Conservation (phyloP, 1,140 invertebrate genomes). For the Drosophila takahashii region DNA sequence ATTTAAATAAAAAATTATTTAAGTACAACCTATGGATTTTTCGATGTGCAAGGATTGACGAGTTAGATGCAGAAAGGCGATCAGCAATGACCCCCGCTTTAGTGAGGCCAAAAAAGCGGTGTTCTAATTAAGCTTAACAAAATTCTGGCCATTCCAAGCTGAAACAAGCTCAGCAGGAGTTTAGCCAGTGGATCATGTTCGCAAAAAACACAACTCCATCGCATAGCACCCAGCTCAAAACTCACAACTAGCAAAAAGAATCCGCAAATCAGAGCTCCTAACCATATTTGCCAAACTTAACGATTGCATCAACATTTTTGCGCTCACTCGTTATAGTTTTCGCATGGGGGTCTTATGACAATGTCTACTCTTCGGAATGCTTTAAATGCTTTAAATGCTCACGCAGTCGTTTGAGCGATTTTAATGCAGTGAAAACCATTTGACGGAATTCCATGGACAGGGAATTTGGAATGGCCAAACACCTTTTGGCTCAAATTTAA, state of each 20-base stretch:
- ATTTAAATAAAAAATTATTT: too few relatives aligned
- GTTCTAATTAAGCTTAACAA: constrained; percentile 42
- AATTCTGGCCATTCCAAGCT: constrained; percentile 43
- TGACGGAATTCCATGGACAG: constrained; percentile 58
- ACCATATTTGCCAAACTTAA: constrained; percentile 82
- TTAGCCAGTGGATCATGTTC: constrained; percentile 40
- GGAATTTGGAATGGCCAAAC: constrained; percentile 48
- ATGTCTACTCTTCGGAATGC: constrained; percentile 51
- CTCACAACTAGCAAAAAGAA: constrained; percentile 22
- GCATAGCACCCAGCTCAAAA: constrained; percentile 46
- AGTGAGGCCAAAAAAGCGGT: constrained; percentile 13
- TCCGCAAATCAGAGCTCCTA: constrained; percentile 60
- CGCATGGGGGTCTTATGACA: constrained; percentile 62
- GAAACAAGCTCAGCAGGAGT: constrained; percentile 33
- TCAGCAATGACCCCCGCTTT: constrained; percentile 6
- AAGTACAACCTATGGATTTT: too few relatives aligned
- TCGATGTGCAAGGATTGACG: neutral
- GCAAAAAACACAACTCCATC: constrained; percentile 24
- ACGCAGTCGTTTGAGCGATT: constrained; percentile 58
- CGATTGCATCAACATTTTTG: constrained; percentile 74
- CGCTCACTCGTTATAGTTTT: constrained; percentile 49
- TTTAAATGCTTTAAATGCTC: constrained; percentile 71
- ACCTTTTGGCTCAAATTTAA: constrained; percentile 59
- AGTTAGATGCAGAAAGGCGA: constrained; percentile 1
- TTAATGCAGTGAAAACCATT: constrained; percentile 73